Evolutionary conservation across 2,888 invertebrate species (phyloP), one percentile per base, ranked within the genome.

Genomic region (Melangyna quadrimaculata): DNA sequence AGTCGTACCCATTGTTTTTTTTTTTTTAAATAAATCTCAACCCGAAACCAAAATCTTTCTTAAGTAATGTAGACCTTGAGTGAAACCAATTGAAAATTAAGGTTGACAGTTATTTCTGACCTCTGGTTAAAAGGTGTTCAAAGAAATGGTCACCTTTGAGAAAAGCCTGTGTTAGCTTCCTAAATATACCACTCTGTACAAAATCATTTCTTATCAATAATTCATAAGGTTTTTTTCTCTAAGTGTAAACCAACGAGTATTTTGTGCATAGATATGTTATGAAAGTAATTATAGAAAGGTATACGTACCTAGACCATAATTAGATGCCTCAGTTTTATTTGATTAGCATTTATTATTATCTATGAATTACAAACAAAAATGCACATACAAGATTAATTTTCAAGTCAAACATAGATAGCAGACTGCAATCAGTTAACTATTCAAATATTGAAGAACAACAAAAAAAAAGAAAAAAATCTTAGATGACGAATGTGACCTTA

Each of bases 281-380:
- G 2, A 1, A 37, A n/a, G 37, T 37, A 14, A n/a, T n/a, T n/a
- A n/a, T n/a, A n/a, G n/a, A n/a, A n/a, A n/a, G 5, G n/a, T 12
- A 35, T 35, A 9, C 9, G 3, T 19, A 22, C 29, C 5, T 29
- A 17, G 17, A 32, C 55, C 17, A 32, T 19, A 57, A 57, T 35
- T 35, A 32, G 57, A 35, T 57, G 57, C 32, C 32, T 12, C 19
- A 57, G 57, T 32, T 17, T 35, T 57, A 57, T 57, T 57, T 57
- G 32, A 57, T 57, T 35, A 57, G 19, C 32, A 19, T 57, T 51
- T 51, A 51, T 51, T 51, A 51, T 32, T 57, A 57, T 57, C 57
- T 57, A 57, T 57, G 57, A 57, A 57, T 17, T 17, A 32, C 32
- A 57, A 57, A 57, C 19, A 57, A 57, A 57, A 57, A 57, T 57